phyloP scores from a whole-genome alignment of 2,113 vertebrate genomes.

The Junco hyemalis region DNA sequence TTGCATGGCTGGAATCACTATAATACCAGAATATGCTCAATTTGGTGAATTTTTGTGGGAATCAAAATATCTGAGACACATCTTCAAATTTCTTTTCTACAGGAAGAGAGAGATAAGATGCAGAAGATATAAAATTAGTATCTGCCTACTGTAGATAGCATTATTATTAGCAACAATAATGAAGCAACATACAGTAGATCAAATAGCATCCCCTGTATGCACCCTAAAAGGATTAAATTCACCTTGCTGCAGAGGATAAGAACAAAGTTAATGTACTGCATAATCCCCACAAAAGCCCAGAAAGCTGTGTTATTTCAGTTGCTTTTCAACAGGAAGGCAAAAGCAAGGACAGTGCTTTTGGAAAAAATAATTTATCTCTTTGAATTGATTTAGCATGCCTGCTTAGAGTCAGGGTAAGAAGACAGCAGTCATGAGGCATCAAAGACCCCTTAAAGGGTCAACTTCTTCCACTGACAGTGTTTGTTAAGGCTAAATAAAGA shows the following conservation, averaged over 20 bases:
- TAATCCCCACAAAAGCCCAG: not conserved
- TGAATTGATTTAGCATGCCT: not conserved
- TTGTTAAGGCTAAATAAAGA: not conserved
- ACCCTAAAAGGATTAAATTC: conserved; percentile 2
- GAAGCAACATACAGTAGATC: not conserved
- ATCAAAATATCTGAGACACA: not conserved
- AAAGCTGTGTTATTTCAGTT: conserved; percentile 7
- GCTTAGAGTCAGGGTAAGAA: not conserved
- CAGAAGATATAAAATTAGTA: not conserved
- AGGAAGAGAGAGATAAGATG: not conserved
- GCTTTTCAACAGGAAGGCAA: not conserved
- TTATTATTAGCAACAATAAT: not conserved
- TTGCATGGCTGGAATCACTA: not conserved
- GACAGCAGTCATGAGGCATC: not conserved
- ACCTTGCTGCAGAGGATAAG: conserved; percentile 14
- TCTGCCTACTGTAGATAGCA: not conserved
- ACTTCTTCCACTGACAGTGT: not conserved
- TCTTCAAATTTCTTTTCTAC: not conserved
- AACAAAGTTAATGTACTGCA: not conserved
- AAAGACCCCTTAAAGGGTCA: not conserved
- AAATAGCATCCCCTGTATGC: not conserved
- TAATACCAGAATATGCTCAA: not conserved
- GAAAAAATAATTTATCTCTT: conserved; percentile 1
- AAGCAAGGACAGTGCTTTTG: not conserved
- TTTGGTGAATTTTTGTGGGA: not conserved